Evolutionary conservation across 1,140 invertebrate genomes (phyloP), one percentile per base, ranked within the genome.

Genomic region (Neotoxoptera formosana): DNA sequence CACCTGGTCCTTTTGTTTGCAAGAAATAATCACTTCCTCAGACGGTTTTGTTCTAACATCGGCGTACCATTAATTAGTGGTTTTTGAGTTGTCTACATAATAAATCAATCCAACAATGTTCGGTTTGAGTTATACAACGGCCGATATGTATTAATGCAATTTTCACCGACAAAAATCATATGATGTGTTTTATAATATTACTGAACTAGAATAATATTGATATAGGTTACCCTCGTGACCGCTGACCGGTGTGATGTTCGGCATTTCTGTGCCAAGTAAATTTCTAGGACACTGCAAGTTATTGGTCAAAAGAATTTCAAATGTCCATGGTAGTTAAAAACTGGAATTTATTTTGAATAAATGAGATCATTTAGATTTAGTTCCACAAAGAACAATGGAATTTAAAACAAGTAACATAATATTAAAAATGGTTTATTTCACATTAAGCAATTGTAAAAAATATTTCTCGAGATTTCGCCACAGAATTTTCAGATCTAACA

Each of bases 21-120:
- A 53, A 89, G 87, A 89, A 89, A 89, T 89, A 56, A 89, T 53
- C 87, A 89, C 51, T 89, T 89, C 87, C 87, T 89, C n/a, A 9
- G 87, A 90, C 34, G 51, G 88, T 90, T 90, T 90, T 90, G 51
- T 90, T 90, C 53, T 90, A 41, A 56, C 34, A 60, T 60, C 34
- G 88, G 88, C 41, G 53, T 90, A 14, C 53, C 51, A 60, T 90
- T 90, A 90, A 90, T 90, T 90, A 60, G 51, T 90, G 17, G 88
- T 90, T 90, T 60, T 30, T 36, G 53, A 41, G 23, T 45, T 90
- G 88, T 53, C 53, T 51, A 34, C 53, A 60, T 90, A 90, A 90
- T 90, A 90, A 90, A 90, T 90, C 88, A 90, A 90, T 90, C 88
- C 25, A 34, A 60, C 51, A 90, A 41, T 41, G 53, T 90, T 45